Evolutionary conservation across 2,113 vertebrate genomes (phyloP).

Genomic region (Brachypteracias leptosomus): DNA sequence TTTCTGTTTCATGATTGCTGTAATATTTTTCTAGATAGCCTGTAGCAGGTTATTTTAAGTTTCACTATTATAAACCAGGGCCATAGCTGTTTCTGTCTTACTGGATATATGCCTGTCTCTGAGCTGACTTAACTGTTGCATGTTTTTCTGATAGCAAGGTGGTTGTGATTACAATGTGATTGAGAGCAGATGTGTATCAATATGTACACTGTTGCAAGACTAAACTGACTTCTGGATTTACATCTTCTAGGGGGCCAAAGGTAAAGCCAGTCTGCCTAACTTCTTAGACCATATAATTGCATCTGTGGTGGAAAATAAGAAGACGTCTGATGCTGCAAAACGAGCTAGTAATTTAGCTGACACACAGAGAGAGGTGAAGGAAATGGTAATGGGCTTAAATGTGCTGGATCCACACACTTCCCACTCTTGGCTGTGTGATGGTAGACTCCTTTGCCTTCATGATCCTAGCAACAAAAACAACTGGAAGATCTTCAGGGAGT

Average conservation of each 20-base stretch:
- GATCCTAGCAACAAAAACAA: constrained; percentile 98
- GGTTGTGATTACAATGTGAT: neutral
- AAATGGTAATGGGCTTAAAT: constrained; percentile 94
- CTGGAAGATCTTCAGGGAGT: constrained; percentile 99
- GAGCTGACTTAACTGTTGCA: neutral
- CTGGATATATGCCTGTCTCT: neutral
- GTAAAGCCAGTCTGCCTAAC: constrained; percentile 93
- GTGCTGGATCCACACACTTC: constrained; percentile 97
- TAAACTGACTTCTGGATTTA: constrained; percentile 33
- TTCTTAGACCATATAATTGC: constrained; percentile 99
- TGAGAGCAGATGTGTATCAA: neutral
- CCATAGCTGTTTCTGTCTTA: neutral
- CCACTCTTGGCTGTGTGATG: constrained; percentile 98
- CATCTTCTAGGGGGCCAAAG: constrained; percentile 84
- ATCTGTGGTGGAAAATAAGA: constrained; percentile 98
- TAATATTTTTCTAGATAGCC: neutral
- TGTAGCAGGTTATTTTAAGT: neutral
- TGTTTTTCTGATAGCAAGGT: neutral
- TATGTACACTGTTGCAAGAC: neutral
- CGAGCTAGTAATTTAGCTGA: constrained; percentile 79
- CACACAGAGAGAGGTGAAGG: constrained; percentile 83
- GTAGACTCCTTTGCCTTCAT: constrained; percentile 95
- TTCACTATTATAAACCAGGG: neutral
- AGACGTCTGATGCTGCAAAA: constrained; percentile 86
- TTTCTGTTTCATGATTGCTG: neutral